Conservation (phyloP, 2,113 vertebrate species). For the Spermophilus dauricus region DNA sequence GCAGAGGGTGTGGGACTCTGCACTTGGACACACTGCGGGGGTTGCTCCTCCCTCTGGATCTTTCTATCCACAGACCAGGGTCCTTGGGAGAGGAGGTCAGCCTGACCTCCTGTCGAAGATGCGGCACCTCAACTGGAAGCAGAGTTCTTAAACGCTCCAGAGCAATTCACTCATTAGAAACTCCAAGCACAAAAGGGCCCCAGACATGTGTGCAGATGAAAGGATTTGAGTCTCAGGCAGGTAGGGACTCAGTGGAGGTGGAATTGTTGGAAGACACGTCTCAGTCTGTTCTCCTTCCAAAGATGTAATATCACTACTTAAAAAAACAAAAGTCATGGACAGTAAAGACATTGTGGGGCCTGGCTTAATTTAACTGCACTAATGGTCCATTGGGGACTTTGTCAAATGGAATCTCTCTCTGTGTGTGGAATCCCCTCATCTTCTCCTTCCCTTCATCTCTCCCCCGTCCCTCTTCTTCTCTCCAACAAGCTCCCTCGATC, state of each 20-base stretch:
- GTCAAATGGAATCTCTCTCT: not conserved
- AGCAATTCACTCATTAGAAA: conserved; percentile 72
- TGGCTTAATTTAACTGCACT: not conserved
- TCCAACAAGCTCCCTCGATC: not conserved
- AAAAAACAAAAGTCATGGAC: conserved; percentile 30
- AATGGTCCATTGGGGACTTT: not conserved
- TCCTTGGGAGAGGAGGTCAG: conserved; percentile 60
- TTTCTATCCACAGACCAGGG: conserved; percentile 13
- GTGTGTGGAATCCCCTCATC: too few relatives aligned
- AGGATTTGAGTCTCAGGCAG: conserved; percentile 79
- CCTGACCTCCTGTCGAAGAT: conserved; percentile 68
- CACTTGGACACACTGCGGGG: not conserved
- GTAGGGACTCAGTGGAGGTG: conserved; percentile 77
- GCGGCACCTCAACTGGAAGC: conserved; percentile 68
- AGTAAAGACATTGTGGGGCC: not conserved
- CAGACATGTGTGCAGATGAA: conserved; percentile 74
- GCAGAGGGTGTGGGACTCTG: accelerated
- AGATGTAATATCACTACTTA: conserved; percentile 70
- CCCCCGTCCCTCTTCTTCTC: too few relatives aligned
- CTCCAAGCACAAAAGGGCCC: conserved; percentile 69
- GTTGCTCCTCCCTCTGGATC: not conserved
- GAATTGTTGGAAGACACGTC: conserved; percentile 45
- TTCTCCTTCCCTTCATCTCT: accelerated
- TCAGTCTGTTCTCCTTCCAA: conserved; percentile 69
- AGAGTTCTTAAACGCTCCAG: conserved; percentile 72